Evolutionary conservation across 2,113 vertebrate genomes (phyloP).

Genomic region (Muscicapa adusta): DNA sequence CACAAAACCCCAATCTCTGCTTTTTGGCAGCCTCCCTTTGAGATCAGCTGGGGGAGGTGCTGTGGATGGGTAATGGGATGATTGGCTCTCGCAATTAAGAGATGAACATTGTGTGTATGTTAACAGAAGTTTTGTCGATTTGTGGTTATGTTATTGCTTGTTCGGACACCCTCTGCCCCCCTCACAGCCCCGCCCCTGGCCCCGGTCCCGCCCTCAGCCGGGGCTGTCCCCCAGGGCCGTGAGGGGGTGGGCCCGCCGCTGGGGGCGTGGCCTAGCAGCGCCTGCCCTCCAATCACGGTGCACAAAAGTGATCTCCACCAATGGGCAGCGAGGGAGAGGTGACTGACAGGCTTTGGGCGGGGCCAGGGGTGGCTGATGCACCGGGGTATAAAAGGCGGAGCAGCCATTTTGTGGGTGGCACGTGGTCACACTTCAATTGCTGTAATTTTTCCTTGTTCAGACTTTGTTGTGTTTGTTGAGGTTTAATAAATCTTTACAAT

Average conservation of each 20-base stretch:
- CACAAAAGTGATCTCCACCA: neutral
- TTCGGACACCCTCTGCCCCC: too few species aligned
- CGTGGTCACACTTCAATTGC: accelerated
- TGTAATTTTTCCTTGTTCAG: neutral
- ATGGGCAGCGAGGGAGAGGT: neutral
- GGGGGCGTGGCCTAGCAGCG: too few species aligned
- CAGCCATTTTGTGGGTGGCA: neutral
- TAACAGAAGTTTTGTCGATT: neutral
- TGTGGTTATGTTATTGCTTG: neutral
- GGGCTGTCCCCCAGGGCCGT: too few species aligned
- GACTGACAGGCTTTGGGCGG: neutral
- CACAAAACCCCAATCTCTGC: neutral
- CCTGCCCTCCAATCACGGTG: neutral
- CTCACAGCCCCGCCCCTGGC: neutral
- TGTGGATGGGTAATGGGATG: neutral
- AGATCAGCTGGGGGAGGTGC: neutral
- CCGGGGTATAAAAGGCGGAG: neutral
- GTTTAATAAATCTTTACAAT: neutral
- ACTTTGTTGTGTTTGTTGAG: neutral
- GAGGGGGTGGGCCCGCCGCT: too few species aligned
- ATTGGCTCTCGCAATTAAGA: neutral
- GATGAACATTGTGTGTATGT: neutral
- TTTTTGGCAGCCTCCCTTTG: neutral
- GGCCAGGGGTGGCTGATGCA: neutral
- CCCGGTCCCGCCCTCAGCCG: too few species aligned